Percentiles rank a stretch among this genome's conserved stretches.
phyloP scores from a whole-genome alignment of 2,797 vertebrate species.

The Xenentodon cancila region DNA sequence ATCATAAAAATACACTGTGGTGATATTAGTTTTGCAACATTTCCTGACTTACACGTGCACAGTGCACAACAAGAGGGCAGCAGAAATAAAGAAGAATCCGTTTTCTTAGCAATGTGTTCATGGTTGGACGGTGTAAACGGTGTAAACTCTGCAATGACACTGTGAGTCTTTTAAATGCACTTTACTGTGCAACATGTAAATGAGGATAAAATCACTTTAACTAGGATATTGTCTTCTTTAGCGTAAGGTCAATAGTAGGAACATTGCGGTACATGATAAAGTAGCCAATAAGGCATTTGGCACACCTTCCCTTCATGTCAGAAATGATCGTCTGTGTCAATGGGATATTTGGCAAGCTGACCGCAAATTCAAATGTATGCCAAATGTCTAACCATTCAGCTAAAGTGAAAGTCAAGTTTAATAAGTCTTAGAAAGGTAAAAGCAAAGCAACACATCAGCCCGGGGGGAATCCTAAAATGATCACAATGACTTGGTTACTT shows the following conservation, averaged over 20 bases:
- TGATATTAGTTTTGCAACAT: no score
- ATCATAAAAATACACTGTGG: no score
- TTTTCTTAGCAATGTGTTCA: no score
- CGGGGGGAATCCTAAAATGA: background rate
- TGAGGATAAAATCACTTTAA: no score
- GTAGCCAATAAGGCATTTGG: background rate
- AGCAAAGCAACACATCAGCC: conserved; percentile 1
- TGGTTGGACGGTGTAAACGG: no score
- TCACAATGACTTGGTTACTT: background rate
- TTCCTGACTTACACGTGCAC: no score
- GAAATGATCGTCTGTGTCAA: background rate
- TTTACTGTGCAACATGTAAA: no score
- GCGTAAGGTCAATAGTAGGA: background rate
- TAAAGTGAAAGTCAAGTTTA: background rate
- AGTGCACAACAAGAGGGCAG: no score
- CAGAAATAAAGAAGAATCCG: no score
- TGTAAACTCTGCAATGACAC: no score
- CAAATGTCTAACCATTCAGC: background rate
- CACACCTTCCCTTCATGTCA: background rate
- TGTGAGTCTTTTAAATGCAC: no score
- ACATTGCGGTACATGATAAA: background rate
- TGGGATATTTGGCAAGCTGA: background rate
- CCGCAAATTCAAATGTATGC: background rate
- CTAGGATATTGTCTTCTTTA: no score
- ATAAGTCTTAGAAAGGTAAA: background rate